Conservation (phyloP, 2,113 vertebrate genomes). For the Pao palembangensis region DNA sequence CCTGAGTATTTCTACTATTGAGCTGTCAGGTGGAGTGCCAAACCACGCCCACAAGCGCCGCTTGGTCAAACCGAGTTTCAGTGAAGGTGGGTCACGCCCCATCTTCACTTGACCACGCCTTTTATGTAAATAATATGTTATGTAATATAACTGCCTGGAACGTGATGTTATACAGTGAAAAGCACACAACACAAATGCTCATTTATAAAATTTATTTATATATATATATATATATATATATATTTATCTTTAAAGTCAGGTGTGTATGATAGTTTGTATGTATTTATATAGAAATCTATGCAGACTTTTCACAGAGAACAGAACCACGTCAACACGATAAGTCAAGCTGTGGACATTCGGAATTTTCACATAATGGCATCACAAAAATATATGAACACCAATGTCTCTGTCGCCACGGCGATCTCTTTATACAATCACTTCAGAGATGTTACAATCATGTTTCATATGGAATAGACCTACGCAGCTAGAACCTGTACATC, state of each 20-base stretch:
- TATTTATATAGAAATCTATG: constrained; percentile 60
- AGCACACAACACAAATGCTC: constrained; percentile 1
- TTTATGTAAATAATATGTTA: too few relatives aligned
- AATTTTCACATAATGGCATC: constrained; percentile 16
- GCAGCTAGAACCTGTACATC: constrained; percentile 28
- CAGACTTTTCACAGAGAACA: constrained; percentile 63
- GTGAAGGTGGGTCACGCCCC: too few relatives aligned
- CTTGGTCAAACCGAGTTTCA: too few relatives aligned
- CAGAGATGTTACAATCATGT: constrained; percentile 51
- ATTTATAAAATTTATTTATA: constrained; percentile 68
- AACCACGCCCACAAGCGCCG: too few relatives aligned
- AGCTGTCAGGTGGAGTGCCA: too few relatives aligned
- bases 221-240: constrained; percentile 65
- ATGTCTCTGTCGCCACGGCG: constrained; percentile 18
- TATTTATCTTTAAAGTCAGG: constrained; percentile 63
- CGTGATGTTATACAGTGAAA: neutral
- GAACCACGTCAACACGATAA: constrained; percentile 59
- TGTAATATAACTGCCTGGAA: neutral
- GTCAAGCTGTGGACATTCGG: constrained; percentile 52
- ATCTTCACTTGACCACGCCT: too few relatives aligned
- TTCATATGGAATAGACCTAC: constrained; percentile 26
- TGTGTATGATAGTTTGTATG: constrained; percentile 52
- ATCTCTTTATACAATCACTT: constrained; percentile 46
- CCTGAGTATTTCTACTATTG: too few relatives aligned
- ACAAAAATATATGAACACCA: constrained; percentile 14